phyloP scores from a whole-genome alignment of 2,113 vertebrate genomes.

The Macrotis lagotis region DNA sequence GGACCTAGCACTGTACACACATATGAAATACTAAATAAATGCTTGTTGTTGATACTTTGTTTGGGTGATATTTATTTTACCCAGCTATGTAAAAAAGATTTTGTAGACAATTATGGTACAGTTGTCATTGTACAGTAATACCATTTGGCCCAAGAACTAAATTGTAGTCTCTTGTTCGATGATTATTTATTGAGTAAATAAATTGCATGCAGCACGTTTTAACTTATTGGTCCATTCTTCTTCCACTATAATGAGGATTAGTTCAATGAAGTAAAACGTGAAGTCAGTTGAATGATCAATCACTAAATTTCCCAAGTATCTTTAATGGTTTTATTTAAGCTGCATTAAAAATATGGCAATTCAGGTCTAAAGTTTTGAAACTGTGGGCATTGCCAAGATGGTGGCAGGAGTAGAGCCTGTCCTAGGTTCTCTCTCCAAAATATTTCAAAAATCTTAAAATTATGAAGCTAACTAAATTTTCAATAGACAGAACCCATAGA shows the following conservation, averaged over 20 bases:
- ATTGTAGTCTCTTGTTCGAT: background rate
- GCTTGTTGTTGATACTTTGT: background rate
- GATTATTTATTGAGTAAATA: background rate
- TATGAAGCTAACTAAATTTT: too few relatives aligned
- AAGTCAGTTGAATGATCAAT: background rate
- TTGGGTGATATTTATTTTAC: background rate
- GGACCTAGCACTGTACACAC: background rate
- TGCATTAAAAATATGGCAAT: background rate
- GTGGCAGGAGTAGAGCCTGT: too few relatives aligned
- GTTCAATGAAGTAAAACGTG: background rate
- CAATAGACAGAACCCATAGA: too few relatives aligned
- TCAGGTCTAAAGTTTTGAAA: background rate
- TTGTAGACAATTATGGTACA: background rate
- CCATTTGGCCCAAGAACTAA: background rate
- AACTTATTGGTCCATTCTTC: background rate
- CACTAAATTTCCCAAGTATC: background rate
- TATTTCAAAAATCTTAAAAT: too few relatives aligned
- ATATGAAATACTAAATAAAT: background rate
- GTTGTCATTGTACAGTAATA: background rate
- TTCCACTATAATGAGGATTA: background rate
- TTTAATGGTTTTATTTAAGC: background rate
- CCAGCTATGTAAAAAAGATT: background rate
- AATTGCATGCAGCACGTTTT: background rate
- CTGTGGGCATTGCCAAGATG: too few relatives aligned
- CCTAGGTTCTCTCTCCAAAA: too few relatives aligned